Base-by-base conservation (phyloP, 2,888 invertebrate genomes). In the Pristionchus japonicus region DNA sequence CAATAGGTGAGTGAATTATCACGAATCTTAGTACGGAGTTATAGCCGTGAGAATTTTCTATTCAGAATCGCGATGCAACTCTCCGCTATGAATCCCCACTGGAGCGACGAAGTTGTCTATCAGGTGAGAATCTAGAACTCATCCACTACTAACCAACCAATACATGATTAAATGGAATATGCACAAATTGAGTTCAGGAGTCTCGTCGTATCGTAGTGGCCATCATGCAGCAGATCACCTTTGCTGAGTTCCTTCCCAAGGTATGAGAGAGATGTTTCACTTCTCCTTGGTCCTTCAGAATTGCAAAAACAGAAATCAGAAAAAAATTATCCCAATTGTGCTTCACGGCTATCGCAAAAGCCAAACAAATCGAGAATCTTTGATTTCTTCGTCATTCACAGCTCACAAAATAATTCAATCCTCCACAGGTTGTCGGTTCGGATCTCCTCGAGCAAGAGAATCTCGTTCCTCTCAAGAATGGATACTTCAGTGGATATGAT, bases 181-280 rank as follows among this genome's bases (percentile, higher is more conserved):
- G n/a, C n/a, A n/a, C n/a, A n/a, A n/a, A n/a, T 43, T 77, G 43
- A 34, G 0, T 90, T 80, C 92, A 95, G 90, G 95, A 95, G 89
- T 93, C 95, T 3, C 93, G 95, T 49, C 93, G 95, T 86, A 95
- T 95, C 83, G 91, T 95, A 0, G 92, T 92, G 4, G 95, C 95
- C 27, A 93, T 95, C 77, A 90, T 98, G 97, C 96, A 95, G 90
- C 94, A 95, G 89, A 94, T 95, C 49, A 93, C 95, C 1, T 95
- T 94, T 91, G 93, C 94, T 77, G 95, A 95, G 90, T 95, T 94
- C 90, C 95, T 99, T 86, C 98, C 98, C 0, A 96, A 98, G 89
- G 96, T 99, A 82, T 96, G 98, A 17, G 97, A 97, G 43, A 34
- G n/a, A n/a, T n/a, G n/a, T n/a, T n/a, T n/a, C n/a, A n/a, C n/a